A percentile compares a stretch with the other conserved stretches of the same genome.
phyloP scores from a whole-genome alignment of 53 echinoderm and acorn worm species.

The Pentamera pediparva region DNA sequence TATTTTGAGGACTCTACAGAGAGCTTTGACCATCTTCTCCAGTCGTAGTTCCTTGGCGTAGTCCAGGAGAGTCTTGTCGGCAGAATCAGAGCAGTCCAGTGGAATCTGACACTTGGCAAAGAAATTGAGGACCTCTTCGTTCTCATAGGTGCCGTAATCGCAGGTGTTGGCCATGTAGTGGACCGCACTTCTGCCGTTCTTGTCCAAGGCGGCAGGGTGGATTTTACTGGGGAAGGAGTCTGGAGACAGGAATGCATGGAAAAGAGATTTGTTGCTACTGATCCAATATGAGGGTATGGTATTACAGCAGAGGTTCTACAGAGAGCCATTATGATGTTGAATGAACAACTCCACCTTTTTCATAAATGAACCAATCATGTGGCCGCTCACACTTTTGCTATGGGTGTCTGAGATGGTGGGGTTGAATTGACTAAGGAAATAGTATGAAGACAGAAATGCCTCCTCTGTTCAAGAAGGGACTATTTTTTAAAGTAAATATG shows the following conservation, averaged over 20 bases:
- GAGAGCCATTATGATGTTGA: too few relatives aligned
- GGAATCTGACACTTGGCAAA: conserved; percentile 55
- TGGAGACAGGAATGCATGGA: neutral
- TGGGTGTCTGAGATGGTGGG: too few relatives aligned
- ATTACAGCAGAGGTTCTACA: too few relatives aligned
- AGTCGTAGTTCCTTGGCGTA: conserved; percentile 59
- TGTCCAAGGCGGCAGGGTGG: conserved; percentile 51
- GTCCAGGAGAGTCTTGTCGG: conserved; percentile 73
- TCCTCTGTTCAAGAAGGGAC: too few relatives aligned
- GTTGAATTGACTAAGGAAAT: too few relatives aligned
- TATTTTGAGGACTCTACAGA: conserved; percentile 57
- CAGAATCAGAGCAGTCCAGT: conserved; percentile 45
- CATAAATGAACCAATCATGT: too few relatives aligned
- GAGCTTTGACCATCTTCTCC: conserved; percentile 46
- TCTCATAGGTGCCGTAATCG: conserved; percentile 77
- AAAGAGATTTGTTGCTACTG: neutral
- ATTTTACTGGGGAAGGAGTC: conserved; percentile 14
- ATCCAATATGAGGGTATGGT: too few relatives aligned
- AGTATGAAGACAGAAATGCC: too few relatives aligned
- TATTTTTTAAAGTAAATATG: too few relatives aligned
- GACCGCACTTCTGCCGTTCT: conserved; percentile 53
- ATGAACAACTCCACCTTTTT: too few relatives aligned
- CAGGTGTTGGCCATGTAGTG: conserved; percentile 68
- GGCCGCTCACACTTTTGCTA: too few relatives aligned
- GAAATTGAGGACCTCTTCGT: conserved; percentile 58